phyloP scores from a whole-genome alignment of 1,140 invertebrate genomes.

The Dermatophagoides farinae region DNA sequence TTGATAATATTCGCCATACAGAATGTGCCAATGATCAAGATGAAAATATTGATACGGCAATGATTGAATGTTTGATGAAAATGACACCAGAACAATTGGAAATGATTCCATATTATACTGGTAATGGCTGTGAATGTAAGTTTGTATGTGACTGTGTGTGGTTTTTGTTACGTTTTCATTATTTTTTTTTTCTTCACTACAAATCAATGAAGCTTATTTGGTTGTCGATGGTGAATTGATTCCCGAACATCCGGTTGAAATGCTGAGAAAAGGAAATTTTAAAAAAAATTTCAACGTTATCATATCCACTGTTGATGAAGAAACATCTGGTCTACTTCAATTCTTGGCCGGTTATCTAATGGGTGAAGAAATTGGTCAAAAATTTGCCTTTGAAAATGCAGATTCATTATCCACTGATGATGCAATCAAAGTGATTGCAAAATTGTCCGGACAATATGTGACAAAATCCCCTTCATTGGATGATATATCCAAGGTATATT shows the following conservation, averaged over 20 bases:
- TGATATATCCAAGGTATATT: neutral
- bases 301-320: neutral
- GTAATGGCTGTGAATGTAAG: neutral
- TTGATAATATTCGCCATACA: conserved; percentile 20
- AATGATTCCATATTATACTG: neutral
- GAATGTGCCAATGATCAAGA: neutral
- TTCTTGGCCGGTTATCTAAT: neutral
- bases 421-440: neutral
- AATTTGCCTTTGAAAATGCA: neutral
- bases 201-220: conserved; percentile 22
- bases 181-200: neutral
- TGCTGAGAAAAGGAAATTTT: neutral
- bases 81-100: neutral
- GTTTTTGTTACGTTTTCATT: conserved; percentile 16
- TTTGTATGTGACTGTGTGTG: neutral
- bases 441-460: neutral
- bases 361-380: neutral
- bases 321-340: neutral
- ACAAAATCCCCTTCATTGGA: neutral
- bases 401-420: neutral
- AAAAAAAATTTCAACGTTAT: neutral
- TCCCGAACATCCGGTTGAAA: neutral
- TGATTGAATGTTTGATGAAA: neutral
- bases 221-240: neutral
- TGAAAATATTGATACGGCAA: neutral